phyloP scores from a whole-genome alignment of 2,888 invertebrate species.

The Drosophila mettleri region DNA sequence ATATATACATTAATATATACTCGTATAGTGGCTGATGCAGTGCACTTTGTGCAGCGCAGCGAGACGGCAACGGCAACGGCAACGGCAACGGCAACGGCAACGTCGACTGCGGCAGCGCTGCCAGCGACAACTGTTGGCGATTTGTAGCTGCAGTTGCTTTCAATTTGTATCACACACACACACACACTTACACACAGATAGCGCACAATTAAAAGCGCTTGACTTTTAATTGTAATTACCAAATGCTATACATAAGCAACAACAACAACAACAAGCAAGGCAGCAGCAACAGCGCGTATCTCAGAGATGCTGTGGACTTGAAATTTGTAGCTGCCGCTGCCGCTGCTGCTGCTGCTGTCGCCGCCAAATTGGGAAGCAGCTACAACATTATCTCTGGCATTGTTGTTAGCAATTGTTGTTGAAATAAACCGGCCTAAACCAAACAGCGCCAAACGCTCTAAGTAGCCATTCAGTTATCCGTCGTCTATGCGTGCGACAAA shows the following conservation, averaged over 20 bases:
- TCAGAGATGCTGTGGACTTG: constrained; percentile 72
- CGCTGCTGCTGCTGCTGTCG: constrained; percentile 31
- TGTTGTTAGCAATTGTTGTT: constrained; percentile 77
- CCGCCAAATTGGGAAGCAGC: constrained; percentile 37
- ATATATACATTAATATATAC: constrained; percentile 2
- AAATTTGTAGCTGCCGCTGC: constrained; percentile 49
- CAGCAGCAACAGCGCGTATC: constrained; percentile 53
- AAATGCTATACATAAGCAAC: constrained; percentile 70
- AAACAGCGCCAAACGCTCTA: constrained; percentile 61
- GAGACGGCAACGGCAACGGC: constrained; percentile 29
- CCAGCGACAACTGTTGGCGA: constrained; percentile 65
- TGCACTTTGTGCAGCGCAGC: constrained; percentile 63
- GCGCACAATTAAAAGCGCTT: constrained; percentile 69
- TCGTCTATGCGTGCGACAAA: constrained; percentile 78
- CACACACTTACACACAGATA: constrained; percentile 14
- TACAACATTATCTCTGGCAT: constrained; percentile 67
- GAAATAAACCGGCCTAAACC: constrained; percentile 73
- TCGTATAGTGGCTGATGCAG: constrained; percentile 40
- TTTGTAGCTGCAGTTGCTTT: constrained; percentile 71
- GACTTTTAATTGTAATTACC: constrained; percentile 79
- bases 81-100: constrained; percentile 3
- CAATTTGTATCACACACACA: constrained; percentile 60
- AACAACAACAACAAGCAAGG: constrained; percentile 34
- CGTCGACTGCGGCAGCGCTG: constrained; percentile 13
- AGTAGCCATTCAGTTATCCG: constrained; percentile 72